Base-by-base conservation (phyloP, 2,888 invertebrate genomes). In the Lathronympha strigana region DNA sequence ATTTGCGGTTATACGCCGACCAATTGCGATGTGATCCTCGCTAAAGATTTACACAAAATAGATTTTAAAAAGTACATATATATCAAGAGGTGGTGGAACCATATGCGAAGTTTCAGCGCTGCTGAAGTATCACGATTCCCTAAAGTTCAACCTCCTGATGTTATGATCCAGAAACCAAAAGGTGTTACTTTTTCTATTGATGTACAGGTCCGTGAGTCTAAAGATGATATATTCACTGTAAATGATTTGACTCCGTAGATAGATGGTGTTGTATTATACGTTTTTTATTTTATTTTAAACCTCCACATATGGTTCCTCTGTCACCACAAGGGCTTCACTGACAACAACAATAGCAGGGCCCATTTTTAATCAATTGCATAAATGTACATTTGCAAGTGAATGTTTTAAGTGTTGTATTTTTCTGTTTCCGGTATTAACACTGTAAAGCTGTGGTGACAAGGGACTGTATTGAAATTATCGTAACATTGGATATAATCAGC, bases 31-130 rank as follows among this genome's bases (percentile, higher is more conserved):
- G 76, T 84, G 69, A 81, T 90, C 61, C 63, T 87, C 71, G 82
- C 81, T 74, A 90, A 79, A 73, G 76, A 71, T 54, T 78, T 88
- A 76, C 80, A 75, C 50, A 72, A 82, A 63, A 73, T 82, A 72
- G 82, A 87, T 74, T 81, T 91, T 67, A 73, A 80, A 58, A 84
- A 84, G 70, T 93, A 88, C 79, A 80, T 80, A 61, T 81, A 93
- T 78, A 78, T 94, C 71, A 88, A 84, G 77, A 90, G 94, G 83
- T 94, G 94, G 94, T 93, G 90, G 83, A 81, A 87, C 81, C 94
- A 94, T 84, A 93, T 94, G 83, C 81, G 88, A 83, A 94, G 93
- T 86, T 94, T 93, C 83, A 88, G 86, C 78, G 82, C 82, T 69
- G 79, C 80, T 67, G 94, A 94, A 78, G 86, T 87, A 76, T 78